Percentiles rank a stretch among this genome's conserved stretches.
Conservation (phyloP, 2,797 vertebrate genomes). For the Premnoplex brunnescens region DNA sequence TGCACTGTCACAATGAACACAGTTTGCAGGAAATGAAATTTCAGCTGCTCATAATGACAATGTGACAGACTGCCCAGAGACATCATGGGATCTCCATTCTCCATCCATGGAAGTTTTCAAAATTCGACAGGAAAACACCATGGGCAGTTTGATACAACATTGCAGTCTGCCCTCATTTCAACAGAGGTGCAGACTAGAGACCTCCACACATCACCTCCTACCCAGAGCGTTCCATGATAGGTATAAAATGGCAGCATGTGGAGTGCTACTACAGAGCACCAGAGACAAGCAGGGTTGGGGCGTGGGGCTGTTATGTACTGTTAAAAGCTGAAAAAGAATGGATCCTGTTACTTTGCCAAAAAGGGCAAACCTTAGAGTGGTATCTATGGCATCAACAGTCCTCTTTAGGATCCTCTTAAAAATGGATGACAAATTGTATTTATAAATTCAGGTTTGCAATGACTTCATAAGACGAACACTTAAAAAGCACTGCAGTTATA, state of each 20-base stretch:
- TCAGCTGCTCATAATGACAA: background rate
- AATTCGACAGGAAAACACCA: background rate
- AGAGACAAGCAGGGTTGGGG: background rate
- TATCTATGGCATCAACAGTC: background rate
- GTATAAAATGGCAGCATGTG: background rate
- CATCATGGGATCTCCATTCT: background rate
- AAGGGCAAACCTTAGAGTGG: background rate
- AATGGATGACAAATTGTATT: background rate
- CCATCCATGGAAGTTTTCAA: background rate
- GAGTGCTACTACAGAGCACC: background rate
- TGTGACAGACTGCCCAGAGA: background rate
- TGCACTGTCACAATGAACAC: background rate
- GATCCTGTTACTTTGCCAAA: background rate
- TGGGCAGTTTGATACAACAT: background rate
- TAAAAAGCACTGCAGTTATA: background rate
- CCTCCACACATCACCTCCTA: background rate
- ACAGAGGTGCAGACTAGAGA: background rate
- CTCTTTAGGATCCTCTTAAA: background rate
- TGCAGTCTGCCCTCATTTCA: background rate
- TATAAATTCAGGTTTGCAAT: background rate
- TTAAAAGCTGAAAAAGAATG: background rate
- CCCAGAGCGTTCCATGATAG: background rate
- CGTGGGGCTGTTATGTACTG: rapidly evolving
- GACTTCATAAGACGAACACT: background rate
- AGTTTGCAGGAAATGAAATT: background rate